phyloP scores from a whole-genome alignment of 2,797 vertebrate species.

The Cynopterus sphinx region DNA sequence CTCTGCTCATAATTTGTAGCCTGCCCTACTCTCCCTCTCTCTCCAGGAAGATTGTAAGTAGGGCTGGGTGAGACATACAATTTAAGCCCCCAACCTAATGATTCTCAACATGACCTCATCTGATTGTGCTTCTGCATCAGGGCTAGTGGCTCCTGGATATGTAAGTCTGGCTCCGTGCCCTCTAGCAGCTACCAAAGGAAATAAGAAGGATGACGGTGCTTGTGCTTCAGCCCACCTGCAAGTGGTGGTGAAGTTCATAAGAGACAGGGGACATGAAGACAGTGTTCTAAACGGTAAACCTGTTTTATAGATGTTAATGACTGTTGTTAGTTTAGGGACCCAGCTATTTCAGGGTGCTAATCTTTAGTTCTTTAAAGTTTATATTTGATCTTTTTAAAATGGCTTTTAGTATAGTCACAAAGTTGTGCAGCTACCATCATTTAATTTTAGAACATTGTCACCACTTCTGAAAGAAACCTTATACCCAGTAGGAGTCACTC shows the following conservation, averaged over 20 bases:
- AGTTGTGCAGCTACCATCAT: not conserved
- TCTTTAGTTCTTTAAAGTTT: not conserved
- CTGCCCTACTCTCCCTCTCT: not conserved
- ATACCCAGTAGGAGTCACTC: not conserved
- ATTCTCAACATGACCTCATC: not conserved
- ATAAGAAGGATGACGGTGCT: too few relatives aligned
- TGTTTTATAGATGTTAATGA: not conserved
- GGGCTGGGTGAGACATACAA: too few relatives aligned
- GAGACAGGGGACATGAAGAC: not conserved
- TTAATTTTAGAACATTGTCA: not conserved
- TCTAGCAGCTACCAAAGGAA: not conserved
- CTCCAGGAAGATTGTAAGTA: not conserved
- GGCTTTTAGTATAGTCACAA: not conserved
- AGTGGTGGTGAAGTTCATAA: not conserved
- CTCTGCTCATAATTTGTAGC: not conserved
- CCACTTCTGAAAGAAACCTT: not conserved
- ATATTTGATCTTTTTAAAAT: not conserved
- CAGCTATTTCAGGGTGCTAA: not conserved
- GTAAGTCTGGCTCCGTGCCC: too few relatives aligned
- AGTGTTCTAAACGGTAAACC: not conserved
- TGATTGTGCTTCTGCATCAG: not conserved
- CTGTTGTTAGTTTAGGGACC: not conserved
- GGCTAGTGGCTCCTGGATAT: too few relatives aligned
- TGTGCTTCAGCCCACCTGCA: rapidly evolving
- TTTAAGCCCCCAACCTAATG: too few relatives aligned